Conservation (phyloP, 2,888 invertebrate species). For the Protodeltote pygarga region DNA sequence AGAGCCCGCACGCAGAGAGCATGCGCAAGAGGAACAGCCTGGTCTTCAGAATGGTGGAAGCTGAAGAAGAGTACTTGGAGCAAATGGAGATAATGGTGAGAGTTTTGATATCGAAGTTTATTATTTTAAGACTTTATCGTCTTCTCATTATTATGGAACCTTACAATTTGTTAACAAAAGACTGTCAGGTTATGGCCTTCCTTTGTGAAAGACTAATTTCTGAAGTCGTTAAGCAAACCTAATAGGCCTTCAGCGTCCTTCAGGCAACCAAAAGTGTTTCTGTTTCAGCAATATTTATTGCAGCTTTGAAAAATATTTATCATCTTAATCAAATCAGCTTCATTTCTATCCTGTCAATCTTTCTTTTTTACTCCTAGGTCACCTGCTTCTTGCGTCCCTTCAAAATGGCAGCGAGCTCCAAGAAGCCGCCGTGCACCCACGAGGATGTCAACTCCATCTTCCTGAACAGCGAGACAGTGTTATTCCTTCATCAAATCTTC, state of each 20-base stretch:
- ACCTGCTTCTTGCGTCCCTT: constrained; percentile 96
- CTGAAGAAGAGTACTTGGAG: constrained; percentile 97
- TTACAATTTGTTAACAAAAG: no score
- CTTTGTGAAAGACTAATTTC: no score
- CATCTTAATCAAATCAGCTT: no score
- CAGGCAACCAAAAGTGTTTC: no score
- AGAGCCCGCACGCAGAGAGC: constrained; percentile 97
- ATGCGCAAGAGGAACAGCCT: constrained; percentile 96
- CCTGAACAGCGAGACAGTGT: constrained; percentile 96
- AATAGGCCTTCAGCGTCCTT: no score
- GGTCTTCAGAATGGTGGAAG: constrained; percentile 96
- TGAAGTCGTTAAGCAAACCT: no score
- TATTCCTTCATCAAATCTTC: constrained; percentile 97
- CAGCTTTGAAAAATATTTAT: no score
- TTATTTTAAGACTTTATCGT: no score
- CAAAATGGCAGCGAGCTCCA: constrained; percentile 97
- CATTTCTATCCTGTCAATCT: background rate
- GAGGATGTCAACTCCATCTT: constrained; percentile 98
- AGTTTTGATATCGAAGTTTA: no score
- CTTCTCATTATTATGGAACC: no score
- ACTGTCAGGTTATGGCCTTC: no score
- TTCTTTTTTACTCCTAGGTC: constrained; percentile 71
- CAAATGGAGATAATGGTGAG: constrained; percentile 91
- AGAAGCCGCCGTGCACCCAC: constrained; percentile 96
- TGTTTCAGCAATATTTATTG: no score